Base-by-base conservation (phyloP, 2,797 vertebrate genomes). In the Nasua narica region DNA sequence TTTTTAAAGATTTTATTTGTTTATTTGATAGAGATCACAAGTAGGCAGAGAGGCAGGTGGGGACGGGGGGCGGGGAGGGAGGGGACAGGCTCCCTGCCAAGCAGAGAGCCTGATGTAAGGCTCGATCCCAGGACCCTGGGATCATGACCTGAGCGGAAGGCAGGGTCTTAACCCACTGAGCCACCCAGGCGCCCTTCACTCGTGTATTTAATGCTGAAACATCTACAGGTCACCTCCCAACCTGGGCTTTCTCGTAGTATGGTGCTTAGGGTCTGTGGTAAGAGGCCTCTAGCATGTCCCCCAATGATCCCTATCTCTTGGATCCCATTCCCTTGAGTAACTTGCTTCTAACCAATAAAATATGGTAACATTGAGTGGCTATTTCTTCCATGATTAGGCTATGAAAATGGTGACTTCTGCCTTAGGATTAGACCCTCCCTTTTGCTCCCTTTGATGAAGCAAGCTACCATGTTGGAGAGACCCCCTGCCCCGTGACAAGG, bases 341-440 rank as follows among this genome's bases (percentile, higher is more conserved):
- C 52, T 95, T 69, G 25, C 74, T 90, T 81, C 60, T 87, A 91
- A 94, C 50, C 58, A 87, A 83, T 46, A 93, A 74, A 86, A 88
- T 78, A 86, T 21, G 50, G 67, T 52, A 81, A 95, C 60, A 35
- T 12, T 70, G 35, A 93, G 25, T 11, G 32, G n/a, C 48, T 48
- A 54, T 78, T 96, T 85, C 58, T 87, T 90, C 67, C 62, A 83
- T 50, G n/a, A 87, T 67, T 81, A 89, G 56, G 12, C 83, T 90
- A 58, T 35, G 62, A 86, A 96, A 85, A 81, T 70, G 74, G 48
- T 86, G 40, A n/a, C 16, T 77, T 67, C 25, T 79, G 10, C 48
- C 46, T 92, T 52, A 12, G 60, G 54, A 58, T 25, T 37, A 65
- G 27, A 43, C 54, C 82, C 23, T 62, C 29, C 83, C 50, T 91